Percentiles rank a stretch among this genome's conserved stretches.
Conservation (phyloP, 1,140 invertebrate genomes). For the Panonychus citri region DNA sequence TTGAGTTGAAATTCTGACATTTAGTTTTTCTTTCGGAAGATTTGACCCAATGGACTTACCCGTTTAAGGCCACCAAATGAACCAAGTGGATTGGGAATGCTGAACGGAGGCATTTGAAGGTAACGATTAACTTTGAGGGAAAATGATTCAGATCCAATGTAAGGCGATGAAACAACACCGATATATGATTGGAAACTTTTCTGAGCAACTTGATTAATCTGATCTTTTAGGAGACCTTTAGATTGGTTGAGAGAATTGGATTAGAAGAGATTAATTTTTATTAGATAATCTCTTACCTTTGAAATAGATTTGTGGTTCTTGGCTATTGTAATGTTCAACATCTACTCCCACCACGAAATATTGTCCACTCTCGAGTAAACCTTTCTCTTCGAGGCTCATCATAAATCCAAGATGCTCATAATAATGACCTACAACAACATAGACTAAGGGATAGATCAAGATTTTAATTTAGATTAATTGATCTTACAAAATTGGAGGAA, state of each 20-base stretch:
- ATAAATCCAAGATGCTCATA: conserved; percentile 62
- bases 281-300: conserved; percentile 23
- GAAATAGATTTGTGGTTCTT: conserved; percentile 46
- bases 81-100: conserved; percentile 50
- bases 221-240: conserved; percentile 32
- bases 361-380: conserved; percentile 59
- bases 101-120: conserved; percentile 54
- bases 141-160: conserved; percentile 40
- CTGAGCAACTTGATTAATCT: conserved; percentile 29
- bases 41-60: conserved; percentile 30
- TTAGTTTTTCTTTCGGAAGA: neutral
- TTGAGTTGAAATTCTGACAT: neutral
- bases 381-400: conserved; percentile 50
- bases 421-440: conserved; percentile 66
- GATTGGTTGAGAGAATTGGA: neutral
- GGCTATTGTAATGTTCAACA: conserved; percentile 54
- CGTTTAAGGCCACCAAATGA: conserved; percentile 41
- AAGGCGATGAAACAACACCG: conserved; percentile 23
- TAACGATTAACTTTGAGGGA: conserved; percentile 47
- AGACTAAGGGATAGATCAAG: too few species aligned
- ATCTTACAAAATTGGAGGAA: too few species aligned
- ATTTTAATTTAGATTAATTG: too few species aligned
- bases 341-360: conserved; percentile 77
- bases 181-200: conserved; percentile 41
- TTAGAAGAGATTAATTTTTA: neutral